Base-by-base conservation (phyloP, 2,113 vertebrate genomes). In the Phrynocephalus versicolor region DNA sequence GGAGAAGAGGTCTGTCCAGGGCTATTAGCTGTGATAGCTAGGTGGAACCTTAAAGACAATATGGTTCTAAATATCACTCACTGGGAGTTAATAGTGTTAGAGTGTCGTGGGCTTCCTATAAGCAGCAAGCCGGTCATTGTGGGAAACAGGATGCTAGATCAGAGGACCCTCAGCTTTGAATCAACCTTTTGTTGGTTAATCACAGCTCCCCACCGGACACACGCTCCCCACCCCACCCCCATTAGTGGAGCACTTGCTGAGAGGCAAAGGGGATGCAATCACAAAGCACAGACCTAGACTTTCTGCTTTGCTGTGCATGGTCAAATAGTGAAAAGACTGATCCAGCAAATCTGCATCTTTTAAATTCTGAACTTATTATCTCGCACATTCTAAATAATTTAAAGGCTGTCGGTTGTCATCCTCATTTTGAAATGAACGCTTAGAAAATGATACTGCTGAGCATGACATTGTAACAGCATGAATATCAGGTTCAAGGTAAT, bases 401-500 rank as follows among this genome's bases (percentile, higher is more conserved):
- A 15, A 77, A 0, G 14, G 78, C 8, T 37, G 33, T 86, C 27
- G 23, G 10, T 16, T 55, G 16, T 3, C 67, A 27, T 3, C 6
- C 0, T 88, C 67, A 10, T 0, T 19, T 71, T 72, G 79, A 78
- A 87, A 83, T 19, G 75, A 73, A 88, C 25, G 84, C 82, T 85
- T 1, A 62, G 70, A 79, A 64, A 82, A 1, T 74, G 58, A 69
- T 0, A 55, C 1, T 14, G 87, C 51, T 6, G 0, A 18, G 86
- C 60, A 88, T 69, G 73, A 1, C 73, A 85, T 74, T 87, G 92
- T 89, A 91, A 92, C 95, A 90, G 93, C 91, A 93, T 75, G 84
- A 95, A 84, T 80, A 76, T 89, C 88, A 85, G 30, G 81, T 93
- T 94, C 82, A 23, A 67, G 94, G 95, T 96, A 96, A 96, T 96